Evolutionary conservation across 2,888 invertebrate species (phyloP).

Genomic region (Aphidoletes aphidimyza): DNA sequence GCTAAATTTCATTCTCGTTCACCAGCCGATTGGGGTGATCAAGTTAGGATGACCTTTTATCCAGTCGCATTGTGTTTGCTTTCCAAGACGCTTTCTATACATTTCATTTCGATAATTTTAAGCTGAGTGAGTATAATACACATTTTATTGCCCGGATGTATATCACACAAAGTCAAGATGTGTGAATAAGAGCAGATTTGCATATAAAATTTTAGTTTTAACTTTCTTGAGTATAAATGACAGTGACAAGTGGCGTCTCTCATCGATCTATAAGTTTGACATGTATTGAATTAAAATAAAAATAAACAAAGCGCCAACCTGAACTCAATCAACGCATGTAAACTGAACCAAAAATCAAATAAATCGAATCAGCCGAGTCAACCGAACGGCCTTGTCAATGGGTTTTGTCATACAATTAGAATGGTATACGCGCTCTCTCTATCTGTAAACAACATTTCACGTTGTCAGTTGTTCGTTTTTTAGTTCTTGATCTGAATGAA

Average conservation of each 20-base stretch:
- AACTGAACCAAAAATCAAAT: neutral
- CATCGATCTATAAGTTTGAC: neutral
- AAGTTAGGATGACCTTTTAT: slow-evolving; percentile 38
- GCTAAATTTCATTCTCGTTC: neutral
- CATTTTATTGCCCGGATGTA: too few relatives aligned
- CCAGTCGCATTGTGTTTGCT: neutral
- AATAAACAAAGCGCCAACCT: slow-evolving; percentile 21
- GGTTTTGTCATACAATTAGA: slow-evolving; percentile 40
- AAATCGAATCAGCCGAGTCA: neutral
- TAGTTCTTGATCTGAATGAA: neutral
- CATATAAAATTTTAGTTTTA: neutral
- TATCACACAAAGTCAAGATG: too few relatives aligned
- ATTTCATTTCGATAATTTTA: too few relatives aligned
- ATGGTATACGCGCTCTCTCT: neutral
- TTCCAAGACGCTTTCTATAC: too few relatives aligned
- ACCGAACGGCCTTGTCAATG: slow-evolving; percentile 50
- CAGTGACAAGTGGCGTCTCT: neutral
- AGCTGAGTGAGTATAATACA: too few relatives aligned
- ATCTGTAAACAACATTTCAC: neutral
- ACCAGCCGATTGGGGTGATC: too few relatives aligned
- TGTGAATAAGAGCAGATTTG: neutral
- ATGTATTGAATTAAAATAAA: neutral
- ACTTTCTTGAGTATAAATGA: neutral
- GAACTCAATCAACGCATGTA: neutral
- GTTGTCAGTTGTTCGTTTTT: too few relatives aligned